Percentiles rank a stretch among this genome's conserved stretches.
Conservation (phyloP, 1,140 invertebrate species). For the Trissolcus basalis region DNA sequence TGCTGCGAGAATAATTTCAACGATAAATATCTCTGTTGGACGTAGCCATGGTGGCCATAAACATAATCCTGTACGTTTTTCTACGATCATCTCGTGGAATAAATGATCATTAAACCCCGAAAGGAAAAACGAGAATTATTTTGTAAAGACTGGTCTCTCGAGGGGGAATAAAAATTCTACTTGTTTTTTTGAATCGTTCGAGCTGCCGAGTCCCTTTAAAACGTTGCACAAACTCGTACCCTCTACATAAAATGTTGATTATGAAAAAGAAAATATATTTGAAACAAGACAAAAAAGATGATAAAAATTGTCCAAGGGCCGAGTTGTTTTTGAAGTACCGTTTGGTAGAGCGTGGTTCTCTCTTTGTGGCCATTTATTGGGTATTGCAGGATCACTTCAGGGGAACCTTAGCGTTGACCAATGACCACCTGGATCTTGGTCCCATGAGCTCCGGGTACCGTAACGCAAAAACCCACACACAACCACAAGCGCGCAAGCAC, state of each 20-base stretch:
- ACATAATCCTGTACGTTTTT: constrained; percentile 12
- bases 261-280: too few species aligned
- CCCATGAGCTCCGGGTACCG: constrained; percentile 49
- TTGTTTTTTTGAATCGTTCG: background rate
- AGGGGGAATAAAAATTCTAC: constrained; percentile 11
- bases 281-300: constrained; percentile 13
- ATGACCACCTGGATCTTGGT: constrained; percentile 59
- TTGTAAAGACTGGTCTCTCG: constrained; percentile 13
- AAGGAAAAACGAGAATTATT: constrained; percentile 11
- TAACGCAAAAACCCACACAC: constrained; percentile 63
- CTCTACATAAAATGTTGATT: too few species aligned
- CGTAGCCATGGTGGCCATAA: background rate
- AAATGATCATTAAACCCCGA: constrained; percentile 35
- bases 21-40: constrained; percentile 15
- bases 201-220: constrained; percentile 16
- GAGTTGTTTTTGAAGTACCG: constrained; percentile 48
- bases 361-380: constrained; percentile 32
- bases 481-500: constrained; percentile 27
- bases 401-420: constrained; percentile 58
- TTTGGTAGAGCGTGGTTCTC: constrained; percentile 14
- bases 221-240: constrained; percentile 2
- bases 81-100: background rate
- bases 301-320: constrained; percentile 20
- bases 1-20: constrained; percentile 4
- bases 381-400: constrained; percentile 29